Base-by-base conservation (phyloP, 2,797 vertebrate genomes). In the Spondyliosoma cantharus region DNA sequence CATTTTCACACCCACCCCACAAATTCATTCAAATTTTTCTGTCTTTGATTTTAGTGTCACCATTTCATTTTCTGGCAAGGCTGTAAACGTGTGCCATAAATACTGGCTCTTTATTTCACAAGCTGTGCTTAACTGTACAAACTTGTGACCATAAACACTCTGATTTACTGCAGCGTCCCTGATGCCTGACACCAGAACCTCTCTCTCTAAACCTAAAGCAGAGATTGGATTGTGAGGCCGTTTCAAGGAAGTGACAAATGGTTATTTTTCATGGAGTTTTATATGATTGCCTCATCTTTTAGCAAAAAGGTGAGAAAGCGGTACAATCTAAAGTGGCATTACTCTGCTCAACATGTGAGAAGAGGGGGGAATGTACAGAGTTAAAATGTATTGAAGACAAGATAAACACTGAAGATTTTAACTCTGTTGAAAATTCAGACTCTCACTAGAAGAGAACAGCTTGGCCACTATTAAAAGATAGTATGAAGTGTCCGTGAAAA, bases 121-220 rank as follows among this genome's bases (percentile, higher is more conserved):
- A 48, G 56, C 73, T 29, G 20, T 2, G 1, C 17, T 17, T 48
- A 16, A 62, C 20, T 49, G 27, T 68, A 48, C 6, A 37, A 53
- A 7, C 42, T 32, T 60, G 9, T 46, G 46, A 48, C 49, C n/a
- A 29, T 15, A 46, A 74, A 49, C 27, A 57, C 29, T 15, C 25
- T 69, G 57, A 69, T 62, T 56, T 48, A 32, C 25, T 20, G 48
- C 57, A 22, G 56, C 2, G 2, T 7, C 7, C 58, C 20, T 48
- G 20, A 25, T n/a, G 50, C 45, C 16, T 37, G 52, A 52, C 63
- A 42, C 5, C 19, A 22, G 32, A 20, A 52, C 19, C 37, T 37
- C 7, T 63, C 43, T 58, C 25, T 37, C 70, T 68, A 6, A 79
- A 64, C 19, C 11, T 24, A 43, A 54, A 74, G 43, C 57, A 57